A percentile compares a stretch with the other conserved stretches of the same genome.
phyloP scores from a whole-genome alignment of 1,140 invertebrate species.

The Papilio helenus region DNA sequence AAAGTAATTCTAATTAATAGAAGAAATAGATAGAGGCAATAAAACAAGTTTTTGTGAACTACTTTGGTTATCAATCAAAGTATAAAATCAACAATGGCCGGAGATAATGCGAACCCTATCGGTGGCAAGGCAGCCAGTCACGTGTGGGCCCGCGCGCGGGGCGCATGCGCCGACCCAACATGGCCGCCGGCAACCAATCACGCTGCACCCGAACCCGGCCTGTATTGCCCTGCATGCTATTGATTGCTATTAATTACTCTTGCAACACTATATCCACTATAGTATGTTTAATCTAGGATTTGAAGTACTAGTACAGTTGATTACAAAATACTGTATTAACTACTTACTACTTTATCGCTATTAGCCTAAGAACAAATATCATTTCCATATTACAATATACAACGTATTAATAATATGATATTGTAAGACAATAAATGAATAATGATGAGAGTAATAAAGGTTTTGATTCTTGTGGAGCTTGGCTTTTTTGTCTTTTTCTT shows the following conservation, averaged over 20 bases:
- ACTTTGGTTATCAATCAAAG: conserved; percentile 17
- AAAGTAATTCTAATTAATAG: background rate
- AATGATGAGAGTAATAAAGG: background rate
- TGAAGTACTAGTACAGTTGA: background rate
- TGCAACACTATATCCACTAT: background rate
- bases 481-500: background rate
- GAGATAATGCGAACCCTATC: conserved; percentile 29
- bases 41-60: background rate
- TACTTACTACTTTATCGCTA: too few species aligned
- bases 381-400: too few species aligned
- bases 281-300: background rate
- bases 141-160: conserved; percentile 61
- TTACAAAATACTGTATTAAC: background rate
- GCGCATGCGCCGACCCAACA: conserved; percentile 76
- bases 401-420: too few species aligned
- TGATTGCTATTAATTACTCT: conserved; percentile 70
- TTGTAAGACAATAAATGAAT: too few species aligned
- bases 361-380: too few species aligned
- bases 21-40: background rate
- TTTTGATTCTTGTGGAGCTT: background rate
- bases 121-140: conserved; percentile 50
- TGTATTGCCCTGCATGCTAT: conserved; percentile 61
- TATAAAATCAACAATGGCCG: conserved; percentile 35
- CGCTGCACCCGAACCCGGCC: conserved; percentile 57
- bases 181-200: conserved; percentile 75